Conservation (phyloP, 2,888 invertebrate species). For the Aporophyla lueneburgensis region DNA sequence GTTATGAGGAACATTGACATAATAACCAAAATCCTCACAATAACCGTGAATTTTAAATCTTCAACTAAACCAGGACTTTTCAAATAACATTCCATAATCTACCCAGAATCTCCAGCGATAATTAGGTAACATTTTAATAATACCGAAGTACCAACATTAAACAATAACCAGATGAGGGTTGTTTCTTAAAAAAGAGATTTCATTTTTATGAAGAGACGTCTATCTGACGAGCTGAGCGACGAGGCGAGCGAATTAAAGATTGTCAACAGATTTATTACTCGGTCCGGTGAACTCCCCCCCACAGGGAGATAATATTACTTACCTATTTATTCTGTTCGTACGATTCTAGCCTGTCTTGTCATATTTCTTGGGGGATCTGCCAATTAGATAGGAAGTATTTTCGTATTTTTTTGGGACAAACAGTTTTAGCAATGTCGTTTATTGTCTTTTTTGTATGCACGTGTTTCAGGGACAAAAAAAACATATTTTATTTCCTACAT, state of each 20-base stretch:
- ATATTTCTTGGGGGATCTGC: conserved; percentile 44
- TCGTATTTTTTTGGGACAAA: neutral
- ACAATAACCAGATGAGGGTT: conserved; percentile 73
- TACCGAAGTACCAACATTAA: conserved; percentile 58
- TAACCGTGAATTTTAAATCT: conserved; percentile 4
- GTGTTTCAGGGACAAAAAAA: neutral
- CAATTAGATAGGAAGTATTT: conserved; percentile 25
- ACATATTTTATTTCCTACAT: neutral
- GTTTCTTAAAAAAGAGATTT: conserved; percentile 71
- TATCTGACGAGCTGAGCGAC: conserved; percentile 70
- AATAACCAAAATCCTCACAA: neutral
- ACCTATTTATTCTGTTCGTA: conserved; percentile 73
- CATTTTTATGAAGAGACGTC: conserved; percentile 79
- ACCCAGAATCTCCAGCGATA: conserved; percentile 26
- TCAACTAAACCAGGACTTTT: neutral
- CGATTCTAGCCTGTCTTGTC: conserved; percentile 40
- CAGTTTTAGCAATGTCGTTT: neutral
- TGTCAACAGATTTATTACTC: conserved; percentile 90
- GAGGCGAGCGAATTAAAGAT: conserved; percentile 87
- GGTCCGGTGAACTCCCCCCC: conserved; percentile 85
- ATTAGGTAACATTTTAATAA: conserved; percentile 56
- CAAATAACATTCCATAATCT: conserved; percentile 20
- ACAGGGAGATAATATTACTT: conserved; percentile 76
- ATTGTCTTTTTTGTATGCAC: neutral
- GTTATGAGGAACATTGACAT: neutral